Evolutionary conservation across 2,797 vertebrate genomes (phyloP).

Genomic region (Pteronotus mesoamericanus): DNA sequence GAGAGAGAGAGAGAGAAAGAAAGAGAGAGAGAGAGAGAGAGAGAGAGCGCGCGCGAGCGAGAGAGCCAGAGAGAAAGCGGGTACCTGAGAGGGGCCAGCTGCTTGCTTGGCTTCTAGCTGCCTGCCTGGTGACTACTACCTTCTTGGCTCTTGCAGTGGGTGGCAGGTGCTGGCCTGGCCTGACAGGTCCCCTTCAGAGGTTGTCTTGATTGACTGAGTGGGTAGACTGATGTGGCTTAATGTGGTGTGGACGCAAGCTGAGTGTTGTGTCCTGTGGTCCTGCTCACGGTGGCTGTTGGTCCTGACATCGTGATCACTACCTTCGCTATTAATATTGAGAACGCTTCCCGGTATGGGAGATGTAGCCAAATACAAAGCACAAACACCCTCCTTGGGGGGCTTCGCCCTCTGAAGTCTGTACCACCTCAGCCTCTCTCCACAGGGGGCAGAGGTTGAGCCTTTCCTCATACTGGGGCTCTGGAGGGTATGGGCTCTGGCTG

Average conservation of each 20-base stretch:
- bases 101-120: conserved; percentile 84
- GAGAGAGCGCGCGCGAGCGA: too few species aligned
- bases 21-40: conserved; percentile 77
- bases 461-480: background rate
- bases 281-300: conserved; percentile 24
- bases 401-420: background rate
- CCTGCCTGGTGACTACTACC: conserved; percentile 72
- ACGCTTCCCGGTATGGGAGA: background rate
- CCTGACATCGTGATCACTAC: background rate
- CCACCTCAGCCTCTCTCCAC: background rate
- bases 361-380: rapidly evolving
- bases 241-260: conserved; percentile 62
- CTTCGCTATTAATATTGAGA: background rate
- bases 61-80: conserved; percentile 70
- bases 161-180: background rate
- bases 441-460: background rate
- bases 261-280: conserved; percentile 62
- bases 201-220: conserved; percentile 48
- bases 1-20: conserved; percentile 71
- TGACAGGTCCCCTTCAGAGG: background rate
- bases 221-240: conserved; percentile 58
- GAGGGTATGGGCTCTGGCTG: background rate
- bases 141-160: conserved; percentile 64
- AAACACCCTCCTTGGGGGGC: background rate
- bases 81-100: conserved; percentile 76